A percentile compares a stretch with the other conserved stretches of the same genome.
These are phyloP conservation scores for Caenorhabditis latens DNA, from an alignment of 1,140 invertebrate species.

Conservation along the genomic window DNA sequence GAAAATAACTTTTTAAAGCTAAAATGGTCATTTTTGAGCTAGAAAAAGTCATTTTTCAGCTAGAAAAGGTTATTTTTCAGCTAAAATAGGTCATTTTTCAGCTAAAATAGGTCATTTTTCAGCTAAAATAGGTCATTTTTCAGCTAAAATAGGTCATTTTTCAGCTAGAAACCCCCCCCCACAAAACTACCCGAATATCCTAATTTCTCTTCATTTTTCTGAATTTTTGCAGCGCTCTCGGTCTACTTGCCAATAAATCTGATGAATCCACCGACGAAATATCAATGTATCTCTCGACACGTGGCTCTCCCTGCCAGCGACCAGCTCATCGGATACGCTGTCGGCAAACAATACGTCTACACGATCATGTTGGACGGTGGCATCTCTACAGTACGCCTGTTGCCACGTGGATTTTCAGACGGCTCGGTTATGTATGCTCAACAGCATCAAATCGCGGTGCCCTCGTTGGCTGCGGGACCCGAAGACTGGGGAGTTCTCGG, in stretches of 20 bases:
- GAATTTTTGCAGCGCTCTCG: background rate
- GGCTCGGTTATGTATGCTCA: background rate
- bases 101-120: too few species aligned
- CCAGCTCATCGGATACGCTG: background rate
- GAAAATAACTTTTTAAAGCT: too few species aligned
- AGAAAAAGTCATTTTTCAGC: too few species aligned
- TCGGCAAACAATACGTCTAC: background rate
- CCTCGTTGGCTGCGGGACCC: background rate
- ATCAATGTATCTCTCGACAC: background rate
- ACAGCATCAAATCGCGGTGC: background rate
- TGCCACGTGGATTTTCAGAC: constrained; percentile 35
- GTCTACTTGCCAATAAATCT: constrained; percentile 15
- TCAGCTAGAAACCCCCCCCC: too few species aligned
- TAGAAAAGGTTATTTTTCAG: too few species aligned
- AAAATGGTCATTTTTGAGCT: too few species aligned
- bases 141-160: too few species aligned
- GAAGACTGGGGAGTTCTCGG: constrained; percentile 7
- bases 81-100: too few species aligned
- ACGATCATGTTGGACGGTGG: background rate
- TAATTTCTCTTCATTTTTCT: too few species aligned
- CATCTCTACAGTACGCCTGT: constrained; percentile 11
- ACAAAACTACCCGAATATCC: too few species aligned
- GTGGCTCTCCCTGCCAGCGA: background rate
- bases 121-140: too few species aligned
- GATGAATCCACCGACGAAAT: background rate